Evolutionary conservation across 2,797 vertebrate genomes (phyloP).

Genomic region (Sciurus vulgaris): DNA sequence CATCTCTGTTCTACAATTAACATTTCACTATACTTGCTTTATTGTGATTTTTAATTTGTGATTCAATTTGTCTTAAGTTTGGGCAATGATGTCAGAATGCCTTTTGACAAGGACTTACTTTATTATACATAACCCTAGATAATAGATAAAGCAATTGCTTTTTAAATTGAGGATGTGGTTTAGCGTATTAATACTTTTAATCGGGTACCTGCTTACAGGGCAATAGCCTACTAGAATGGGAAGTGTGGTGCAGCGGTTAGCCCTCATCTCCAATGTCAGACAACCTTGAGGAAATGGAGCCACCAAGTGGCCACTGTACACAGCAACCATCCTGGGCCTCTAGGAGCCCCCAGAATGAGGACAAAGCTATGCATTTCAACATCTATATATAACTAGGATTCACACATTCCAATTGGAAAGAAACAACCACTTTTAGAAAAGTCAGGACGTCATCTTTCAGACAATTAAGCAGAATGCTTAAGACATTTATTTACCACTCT

Average conservation of each 20-base stretch:
- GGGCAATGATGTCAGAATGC: neutral
- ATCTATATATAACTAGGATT: neutral
- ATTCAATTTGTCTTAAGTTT: neutral
- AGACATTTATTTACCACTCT: neutral
- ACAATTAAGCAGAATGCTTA: neutral
- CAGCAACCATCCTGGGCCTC: neutral
- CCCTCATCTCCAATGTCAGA: neutral
- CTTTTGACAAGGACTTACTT: neutral
- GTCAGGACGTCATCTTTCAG: neutral
- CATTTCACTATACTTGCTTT: neutral
- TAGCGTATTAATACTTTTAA: neutral
- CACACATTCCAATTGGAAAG: neutral
- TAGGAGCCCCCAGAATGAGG: neutral
- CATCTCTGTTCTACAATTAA: neutral
- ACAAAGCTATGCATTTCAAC: neutral
- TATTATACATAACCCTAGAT: neutral
- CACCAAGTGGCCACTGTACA: neutral
- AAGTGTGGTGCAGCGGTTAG: too few species aligned
- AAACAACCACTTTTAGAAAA: neutral
- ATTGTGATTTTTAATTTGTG: neutral
- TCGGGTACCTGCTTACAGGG: neutral
- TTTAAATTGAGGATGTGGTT: neutral
- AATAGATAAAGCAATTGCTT: neutral
- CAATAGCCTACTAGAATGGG: neutral
- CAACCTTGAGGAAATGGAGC: neutral